phyloP scores from a whole-genome alignment of 2,888 invertebrate species.

The Rotaria sp. region DNA sequence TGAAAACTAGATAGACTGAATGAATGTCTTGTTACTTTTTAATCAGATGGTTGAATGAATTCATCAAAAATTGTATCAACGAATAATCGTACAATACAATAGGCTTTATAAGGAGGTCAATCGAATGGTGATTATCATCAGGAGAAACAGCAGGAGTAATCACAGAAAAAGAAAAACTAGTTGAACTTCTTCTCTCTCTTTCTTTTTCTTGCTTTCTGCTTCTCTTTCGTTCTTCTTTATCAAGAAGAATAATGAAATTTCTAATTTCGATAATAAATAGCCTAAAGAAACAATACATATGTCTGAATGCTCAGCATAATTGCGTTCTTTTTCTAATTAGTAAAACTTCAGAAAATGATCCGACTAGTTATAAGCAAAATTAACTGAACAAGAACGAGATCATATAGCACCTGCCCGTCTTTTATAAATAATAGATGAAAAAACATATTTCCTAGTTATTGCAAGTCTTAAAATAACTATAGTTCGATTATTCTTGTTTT shows the following conservation, averaged over 20 bases:
- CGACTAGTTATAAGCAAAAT: not conserved
- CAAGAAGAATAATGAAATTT: not conserved
- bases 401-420: not conserved
- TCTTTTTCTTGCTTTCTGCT: not conserved
- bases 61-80: not conserved
- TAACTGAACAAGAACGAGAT: not conserved
- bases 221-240: too few species aligned
- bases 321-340: not conserved
- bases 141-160: not conserved
- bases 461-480: too few species aligned
- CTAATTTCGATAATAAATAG: not conserved
- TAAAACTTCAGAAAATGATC: not conserved
- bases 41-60: not conserved
- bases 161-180: not conserved
- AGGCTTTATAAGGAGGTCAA: not conserved
- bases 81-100: not conserved
- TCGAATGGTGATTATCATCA: not conserved
- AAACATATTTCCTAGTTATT: not conserved
- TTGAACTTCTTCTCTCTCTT: not conserved
- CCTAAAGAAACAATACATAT: not conserved
- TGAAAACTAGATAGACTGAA: not conserved
- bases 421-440: slow-evolving; percentile 5
- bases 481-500: too few species aligned
- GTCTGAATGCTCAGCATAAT: not conserved
- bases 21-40: not conserved